Evolutionary conservation across 2,797 vertebrate species (phyloP).

Genomic region (Clangula hyemalis): DNA sequence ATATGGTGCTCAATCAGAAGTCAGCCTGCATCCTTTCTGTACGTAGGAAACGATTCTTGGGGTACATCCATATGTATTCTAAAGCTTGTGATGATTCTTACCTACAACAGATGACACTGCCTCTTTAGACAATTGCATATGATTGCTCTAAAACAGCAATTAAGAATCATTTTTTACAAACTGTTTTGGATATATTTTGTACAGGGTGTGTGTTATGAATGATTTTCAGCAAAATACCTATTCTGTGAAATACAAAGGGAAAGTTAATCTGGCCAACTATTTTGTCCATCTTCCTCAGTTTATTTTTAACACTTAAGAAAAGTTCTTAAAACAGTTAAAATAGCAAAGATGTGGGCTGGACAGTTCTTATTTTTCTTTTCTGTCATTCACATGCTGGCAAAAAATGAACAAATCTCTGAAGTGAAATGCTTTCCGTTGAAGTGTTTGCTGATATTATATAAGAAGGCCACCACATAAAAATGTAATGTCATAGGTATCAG

Average conservation of each 20-base stretch:
- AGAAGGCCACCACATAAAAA: neutral
- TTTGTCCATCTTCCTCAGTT: neutral
- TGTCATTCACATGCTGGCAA: neutral
- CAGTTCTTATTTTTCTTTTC: neutral
- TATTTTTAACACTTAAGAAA: neutral
- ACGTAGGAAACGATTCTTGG: neutral
- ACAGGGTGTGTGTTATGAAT: neutral
- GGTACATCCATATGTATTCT: neutral
- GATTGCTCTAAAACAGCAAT: neutral
- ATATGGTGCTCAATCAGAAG: neutral
- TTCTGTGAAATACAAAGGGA: neutral
- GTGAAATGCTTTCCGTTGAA: neutral
- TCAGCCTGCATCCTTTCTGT: neutral
- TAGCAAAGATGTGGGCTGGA: neutral
- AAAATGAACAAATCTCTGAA: neutral
- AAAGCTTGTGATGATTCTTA: constrained; percentile 33
- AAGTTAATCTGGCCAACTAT: neutral
- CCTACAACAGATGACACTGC: neutral
- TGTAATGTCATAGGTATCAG: neutral
- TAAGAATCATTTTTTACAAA: neutral
- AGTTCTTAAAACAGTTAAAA: neutral
- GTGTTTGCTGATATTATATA: neutral
- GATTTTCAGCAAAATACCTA: neutral
- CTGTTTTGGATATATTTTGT: neutral
- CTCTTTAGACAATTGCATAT: neutral